These are phyloP conservation scores for Pangasianodon gigas DNA, from an alignment of 2,113 vertebrate genomes.

Conservation along the genomic window DNA sequence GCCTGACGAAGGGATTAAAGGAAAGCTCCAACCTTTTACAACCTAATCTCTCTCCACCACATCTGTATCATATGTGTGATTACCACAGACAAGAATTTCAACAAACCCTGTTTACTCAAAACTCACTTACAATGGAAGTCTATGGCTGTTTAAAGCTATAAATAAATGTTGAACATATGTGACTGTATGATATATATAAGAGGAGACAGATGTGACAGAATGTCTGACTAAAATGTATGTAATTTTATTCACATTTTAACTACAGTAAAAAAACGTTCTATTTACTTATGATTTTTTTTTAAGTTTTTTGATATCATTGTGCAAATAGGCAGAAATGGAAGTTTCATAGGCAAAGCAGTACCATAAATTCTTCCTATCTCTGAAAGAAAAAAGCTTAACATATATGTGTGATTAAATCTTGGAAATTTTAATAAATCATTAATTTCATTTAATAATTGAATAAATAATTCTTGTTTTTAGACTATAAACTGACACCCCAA, in stretches of 20 bases:
- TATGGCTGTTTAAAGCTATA: not conserved
- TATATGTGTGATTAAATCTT: not conserved
- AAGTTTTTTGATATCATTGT: no score
- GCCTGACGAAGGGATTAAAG: not conserved
- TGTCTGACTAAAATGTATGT: not conserved
- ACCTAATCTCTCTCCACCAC: not conserved
- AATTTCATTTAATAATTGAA: no score
- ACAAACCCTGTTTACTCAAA: not conserved
- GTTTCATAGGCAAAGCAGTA: not conserved
- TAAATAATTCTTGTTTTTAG: not conserved
- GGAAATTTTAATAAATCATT: not conserved
- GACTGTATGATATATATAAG: not conserved
- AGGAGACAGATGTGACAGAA: not conserved
- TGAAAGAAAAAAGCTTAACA: no score
- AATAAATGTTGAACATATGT: not conserved
- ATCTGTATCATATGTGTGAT: conserved; percentile 20
- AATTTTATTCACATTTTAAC: no score
- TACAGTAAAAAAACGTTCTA: no score
- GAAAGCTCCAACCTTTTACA: not conserved
- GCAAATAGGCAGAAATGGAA: not conserved
- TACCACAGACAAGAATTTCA: not conserved
- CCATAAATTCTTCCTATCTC: not conserved
- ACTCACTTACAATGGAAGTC: not conserved
- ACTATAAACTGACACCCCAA: not conserved
- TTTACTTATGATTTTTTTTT: not conserved